A percentile compares a stretch with the other conserved stretches of the same genome.
Evolutionary conservation across 1,140 invertebrate genomes (phyloP).

Genomic region (Centruroides sculpturatus): DNA sequence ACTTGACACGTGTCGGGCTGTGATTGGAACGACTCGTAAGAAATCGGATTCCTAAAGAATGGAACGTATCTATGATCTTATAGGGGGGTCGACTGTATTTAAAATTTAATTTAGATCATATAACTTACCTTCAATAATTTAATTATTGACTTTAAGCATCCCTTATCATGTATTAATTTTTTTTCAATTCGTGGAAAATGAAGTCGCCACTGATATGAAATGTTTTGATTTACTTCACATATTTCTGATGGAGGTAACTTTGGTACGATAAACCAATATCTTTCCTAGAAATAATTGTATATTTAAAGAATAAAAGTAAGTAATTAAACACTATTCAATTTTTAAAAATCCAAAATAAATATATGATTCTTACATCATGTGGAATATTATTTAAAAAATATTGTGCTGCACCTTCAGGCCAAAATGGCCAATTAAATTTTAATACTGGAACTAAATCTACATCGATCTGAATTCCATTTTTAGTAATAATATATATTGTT

Average conservation of each 20-base stretch:
- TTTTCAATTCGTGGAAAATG: slow-evolving; percentile 10
- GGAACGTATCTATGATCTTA: too few species aligned
- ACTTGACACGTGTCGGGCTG: too few species aligned
- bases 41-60: too few species aligned
- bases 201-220: slow-evolving; percentile 1
- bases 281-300: neutral
- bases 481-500: slow-evolving; percentile 1
- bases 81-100: too few species aligned
- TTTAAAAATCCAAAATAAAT: neutral
- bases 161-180: slow-evolving; percentile 3
- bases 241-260: neutral
- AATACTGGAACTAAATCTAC: slow-evolving; percentile 10
- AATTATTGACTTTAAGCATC: slow-evolving; percentile 10
- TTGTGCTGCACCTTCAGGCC: neutral
- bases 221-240: neutral
- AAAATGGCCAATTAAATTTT: neutral
- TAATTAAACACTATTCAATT: too few species aligned
- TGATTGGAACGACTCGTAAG: too few species aligned
- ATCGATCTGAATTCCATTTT: slow-evolving; percentile 4
- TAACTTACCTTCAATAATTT: slow-evolving; percentile 11
- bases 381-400: neutral
- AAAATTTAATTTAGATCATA: neutral
- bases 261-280: neutral
- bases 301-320: neutral
- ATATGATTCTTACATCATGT: neutral